Evolutionary conservation across 1,140 invertebrate genomes (phyloP), one percentile per base, ranked within the genome.

Genomic region (Euborellia annulipes): DNA sequence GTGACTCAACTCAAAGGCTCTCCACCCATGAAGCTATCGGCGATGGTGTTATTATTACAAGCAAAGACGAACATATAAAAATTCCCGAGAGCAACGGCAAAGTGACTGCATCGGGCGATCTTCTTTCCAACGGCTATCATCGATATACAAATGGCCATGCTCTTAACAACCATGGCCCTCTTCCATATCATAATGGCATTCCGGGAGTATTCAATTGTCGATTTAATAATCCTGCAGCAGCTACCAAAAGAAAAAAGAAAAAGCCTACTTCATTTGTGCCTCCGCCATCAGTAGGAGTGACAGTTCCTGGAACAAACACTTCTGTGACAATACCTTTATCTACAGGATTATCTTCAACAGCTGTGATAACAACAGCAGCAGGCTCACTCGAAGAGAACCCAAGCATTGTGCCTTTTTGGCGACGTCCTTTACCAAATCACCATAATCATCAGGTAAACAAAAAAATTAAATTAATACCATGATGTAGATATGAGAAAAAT

Each of bases 201-300:
- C 82, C 82, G 0, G 85, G 85, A 0, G 86, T 90, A 1, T 91
- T 90, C 55, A 91, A 89, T 59, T 91, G 87, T 59, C 70, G 85
- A 27, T 86, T 91, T 52, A 69, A 75, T 0, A 87, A 86, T 62
- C 82, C 84, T 4, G 56, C 57, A 6, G 66, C 67, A 1, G 68
- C 71, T 11, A 64, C 71, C 34, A 83, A 82, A 54, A 70, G 85
- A 17, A 90, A 90, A 57, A 89, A 88, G 62, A 91, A 91, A 57
- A 89, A 89, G 58, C 85, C 85, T 9, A 87, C 85, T 0, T 79
- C 75, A 1, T 88, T 89, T 59, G 76, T 89, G 2, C 85, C 83
- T 1, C 82, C 83, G 9, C 85, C 85, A 2, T 27, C 23, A 27
- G 23, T 27, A 11, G 23, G 23, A 4, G 23, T 27, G 4, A 27